Evolutionary conservation across 1,140 invertebrate genomes (phyloP).

Genomic region (Gerris buenoi): DNA sequence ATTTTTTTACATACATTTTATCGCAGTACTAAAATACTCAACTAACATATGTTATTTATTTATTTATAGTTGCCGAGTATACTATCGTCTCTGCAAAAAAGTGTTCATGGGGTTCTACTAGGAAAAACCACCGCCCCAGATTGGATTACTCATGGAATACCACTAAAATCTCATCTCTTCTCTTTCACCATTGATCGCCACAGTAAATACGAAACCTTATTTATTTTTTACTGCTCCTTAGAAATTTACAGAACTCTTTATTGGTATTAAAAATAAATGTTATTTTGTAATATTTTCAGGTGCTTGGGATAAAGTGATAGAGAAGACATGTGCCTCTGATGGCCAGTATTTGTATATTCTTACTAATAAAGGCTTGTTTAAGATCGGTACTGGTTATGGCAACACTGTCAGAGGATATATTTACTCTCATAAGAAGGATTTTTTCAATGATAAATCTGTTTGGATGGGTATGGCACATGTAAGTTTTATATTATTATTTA

Average conservation of each 20-base stretch:
- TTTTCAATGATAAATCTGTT: conserved; percentile 55
- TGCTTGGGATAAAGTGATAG: neutral
- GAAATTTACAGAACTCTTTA: too few relatives aligned
- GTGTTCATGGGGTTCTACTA: conserved; percentile 71
- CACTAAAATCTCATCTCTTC: conserved; percentile 49
- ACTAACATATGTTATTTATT: too few relatives aligned
- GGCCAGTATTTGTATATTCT: conserved; percentile 76
- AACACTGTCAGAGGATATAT: conserved; percentile 76
- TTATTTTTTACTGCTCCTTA: too few relatives aligned
- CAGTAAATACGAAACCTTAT: too few relatives aligned
- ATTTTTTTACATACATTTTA: too few relatives aligned
- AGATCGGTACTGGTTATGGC: conserved; percentile 84
- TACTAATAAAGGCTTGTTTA: conserved; percentile 60
- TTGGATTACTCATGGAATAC: conserved; percentile 77
- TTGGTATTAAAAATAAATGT: too few relatives aligned
- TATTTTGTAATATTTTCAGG: conserved; percentile 2
- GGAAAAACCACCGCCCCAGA: conserved; percentile 69
- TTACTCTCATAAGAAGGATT: conserved; percentile 62
- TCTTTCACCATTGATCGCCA: neutral
- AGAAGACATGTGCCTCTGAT: conserved; percentile 55
- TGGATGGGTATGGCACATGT: conserved; percentile 77
- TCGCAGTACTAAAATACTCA: too few relatives aligned
- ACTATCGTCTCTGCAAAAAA: conserved; percentile 69
- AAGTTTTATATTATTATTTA: too few relatives aligned
- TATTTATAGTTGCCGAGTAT: conserved; percentile 63